Conservation (phyloP, 2,113 vertebrate species). For the Nothocercus nigrocapillus region DNA sequence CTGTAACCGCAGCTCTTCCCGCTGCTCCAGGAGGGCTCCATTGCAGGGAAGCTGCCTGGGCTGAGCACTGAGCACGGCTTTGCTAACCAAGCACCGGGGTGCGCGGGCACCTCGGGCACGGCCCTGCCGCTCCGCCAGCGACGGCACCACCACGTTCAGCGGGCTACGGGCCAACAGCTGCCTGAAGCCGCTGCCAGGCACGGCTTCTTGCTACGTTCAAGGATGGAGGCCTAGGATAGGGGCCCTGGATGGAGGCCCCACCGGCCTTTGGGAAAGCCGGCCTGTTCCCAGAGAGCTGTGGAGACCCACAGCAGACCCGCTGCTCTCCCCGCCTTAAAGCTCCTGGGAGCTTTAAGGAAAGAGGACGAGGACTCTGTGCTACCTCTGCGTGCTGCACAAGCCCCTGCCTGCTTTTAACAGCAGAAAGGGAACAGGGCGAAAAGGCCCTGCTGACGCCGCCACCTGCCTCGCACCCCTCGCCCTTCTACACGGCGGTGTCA, state of each 20-base stretch:
- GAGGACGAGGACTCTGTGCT: background rate
- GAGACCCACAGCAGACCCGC: background rate
- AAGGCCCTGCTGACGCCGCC: background rate
- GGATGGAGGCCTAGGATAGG: background rate
- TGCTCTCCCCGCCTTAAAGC: background rate
- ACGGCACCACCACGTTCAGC: rapidly evolving
- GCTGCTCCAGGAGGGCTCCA: background rate
- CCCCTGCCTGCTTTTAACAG: background rate
- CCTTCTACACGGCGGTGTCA: background rate
- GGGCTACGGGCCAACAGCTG: background rate
- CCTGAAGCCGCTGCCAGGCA: rapidly evolving
- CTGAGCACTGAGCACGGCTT: background rate
- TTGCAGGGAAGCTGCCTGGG: background rate
- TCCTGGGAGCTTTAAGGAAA: background rate
- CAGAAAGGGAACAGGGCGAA: background rate
- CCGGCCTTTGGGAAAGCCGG: background rate
- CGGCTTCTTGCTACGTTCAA: too few species aligned
- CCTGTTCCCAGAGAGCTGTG: background rate
- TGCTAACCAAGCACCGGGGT: background rate
- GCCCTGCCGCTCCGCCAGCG: background rate
- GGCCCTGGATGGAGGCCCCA: background rate
- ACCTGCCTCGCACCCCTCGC: too few species aligned
- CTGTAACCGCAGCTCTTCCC: background rate
- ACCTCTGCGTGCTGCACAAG: background rate
- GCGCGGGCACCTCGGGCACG: rapidly evolving